Evolutionary conservation across 2,113 vertebrate genomes (phyloP).

Genomic region (Phycodurus eques): DNA sequence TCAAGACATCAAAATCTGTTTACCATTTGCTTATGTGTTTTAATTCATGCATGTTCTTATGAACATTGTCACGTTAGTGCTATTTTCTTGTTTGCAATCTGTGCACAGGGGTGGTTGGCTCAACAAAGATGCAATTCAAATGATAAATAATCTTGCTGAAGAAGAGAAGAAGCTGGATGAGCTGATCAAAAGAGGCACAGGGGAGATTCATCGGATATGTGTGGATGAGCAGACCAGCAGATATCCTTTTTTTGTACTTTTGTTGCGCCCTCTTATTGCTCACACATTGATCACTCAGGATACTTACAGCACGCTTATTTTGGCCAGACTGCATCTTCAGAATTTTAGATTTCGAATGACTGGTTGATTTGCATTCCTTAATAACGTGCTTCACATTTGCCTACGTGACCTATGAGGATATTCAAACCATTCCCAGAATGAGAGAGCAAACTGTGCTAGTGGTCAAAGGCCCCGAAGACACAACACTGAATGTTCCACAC

Average conservation of each 20-base stretch:
- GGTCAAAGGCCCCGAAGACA: slow-evolving; percentile 93
- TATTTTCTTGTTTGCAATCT: neutral
- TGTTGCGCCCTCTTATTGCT: neutral
- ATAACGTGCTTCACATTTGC: slow-evolving; percentile 79
- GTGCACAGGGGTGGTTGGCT: slow-evolving; percentile 74
- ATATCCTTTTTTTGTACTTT: slow-evolving; percentile 80
- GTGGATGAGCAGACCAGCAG: slow-evolving; percentile 81
- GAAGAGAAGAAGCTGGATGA: slow-evolving; percentile 89
- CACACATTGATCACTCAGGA: neutral
- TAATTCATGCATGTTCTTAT: too few relatives aligned
- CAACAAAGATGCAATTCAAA: accelerated
- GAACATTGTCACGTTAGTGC: too few relatives aligned
- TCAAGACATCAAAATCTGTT: neutral
- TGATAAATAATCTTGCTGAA: slow-evolving; percentile 75
- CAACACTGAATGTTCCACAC: slow-evolving; percentile 90
- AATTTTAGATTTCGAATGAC: neutral
- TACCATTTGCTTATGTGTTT: neutral
- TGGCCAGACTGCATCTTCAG: neutral
- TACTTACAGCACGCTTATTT: neutral
- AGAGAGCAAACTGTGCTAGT: slow-evolving; percentile 94
- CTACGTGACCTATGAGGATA: slow-evolving; percentile 91
- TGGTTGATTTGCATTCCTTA: slow-evolving; percentile 62
- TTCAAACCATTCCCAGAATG: slow-evolving; percentile 83
- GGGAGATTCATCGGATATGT: slow-evolving; percentile 82
- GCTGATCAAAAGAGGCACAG: slow-evolving; percentile 82